Conservation (phyloP, 2,888 invertebrate species). For the Nomada hirtipes region DNA sequence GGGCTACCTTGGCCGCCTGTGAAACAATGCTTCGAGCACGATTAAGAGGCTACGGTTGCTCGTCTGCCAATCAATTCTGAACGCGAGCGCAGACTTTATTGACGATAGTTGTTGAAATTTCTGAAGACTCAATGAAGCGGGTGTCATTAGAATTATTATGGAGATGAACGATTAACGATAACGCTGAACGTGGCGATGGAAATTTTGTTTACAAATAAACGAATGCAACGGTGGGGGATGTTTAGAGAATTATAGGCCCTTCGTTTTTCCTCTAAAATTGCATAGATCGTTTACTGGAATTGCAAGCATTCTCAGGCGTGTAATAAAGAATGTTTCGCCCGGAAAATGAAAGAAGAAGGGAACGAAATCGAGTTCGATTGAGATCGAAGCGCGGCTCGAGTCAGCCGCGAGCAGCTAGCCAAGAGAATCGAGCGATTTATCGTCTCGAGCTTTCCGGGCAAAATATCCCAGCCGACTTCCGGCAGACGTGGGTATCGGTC, state of each 20-base stretch:
- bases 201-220: too few relatives aligned
- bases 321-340: background rate
- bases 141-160: too few relatives aligned
- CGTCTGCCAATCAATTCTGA: background rate
- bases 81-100: background rate
- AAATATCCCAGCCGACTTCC: constrained; percentile 81
- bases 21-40: constrained; percentile 23
- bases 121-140: background rate
- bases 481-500: constrained; percentile 79
- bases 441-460: constrained; percentile 78
- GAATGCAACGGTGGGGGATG: too few relatives aligned
- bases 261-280: too few relatives aligned
- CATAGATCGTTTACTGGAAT: too few relatives aligned
- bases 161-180: too few relatives aligned
- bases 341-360: background rate
- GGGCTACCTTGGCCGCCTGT: constrained; percentile 14
- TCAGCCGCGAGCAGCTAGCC: constrained; percentile 20
- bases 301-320: too few relatives aligned
- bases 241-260: too few relatives aligned
- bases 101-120: background rate
- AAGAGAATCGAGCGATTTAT: constrained; percentile 73
- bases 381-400: constrained; percentile 23
- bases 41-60: background rate
- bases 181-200: too few relatives aligned
- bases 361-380: constrained; percentile 15